Percentiles rank a stretch among this genome's conserved stretches.
These are phyloP conservation scores for Schizaphis graminum DNA, from an alignment of 2,888 invertebrate genomes.

Conservation along the genomic window DNA sequence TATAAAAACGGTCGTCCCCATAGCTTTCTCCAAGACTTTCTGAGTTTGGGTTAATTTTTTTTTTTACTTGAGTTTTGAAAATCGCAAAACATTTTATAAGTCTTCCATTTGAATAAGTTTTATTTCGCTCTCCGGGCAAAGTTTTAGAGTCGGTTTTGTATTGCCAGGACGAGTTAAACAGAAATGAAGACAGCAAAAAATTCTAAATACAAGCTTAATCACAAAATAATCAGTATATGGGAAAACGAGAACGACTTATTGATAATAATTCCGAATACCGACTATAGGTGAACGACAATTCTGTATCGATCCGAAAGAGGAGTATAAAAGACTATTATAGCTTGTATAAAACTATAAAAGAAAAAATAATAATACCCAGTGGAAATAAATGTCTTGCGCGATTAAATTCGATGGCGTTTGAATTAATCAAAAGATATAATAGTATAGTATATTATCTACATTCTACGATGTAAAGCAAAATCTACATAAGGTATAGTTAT, in stretches of 20 bases:
- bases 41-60: conserved; percentile 4
- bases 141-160: conserved; percentile 7
- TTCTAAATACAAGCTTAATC: background rate
- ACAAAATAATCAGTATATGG: conserved; percentile 19
- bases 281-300: background rate
- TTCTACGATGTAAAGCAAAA: background rate
- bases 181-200: background rate
- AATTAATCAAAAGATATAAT: background rate
- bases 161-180: background rate
- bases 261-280: background rate
- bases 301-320: background rate
- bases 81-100: background rate
- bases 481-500: background rate
- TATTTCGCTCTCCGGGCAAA: background rate
- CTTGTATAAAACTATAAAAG: background rate
- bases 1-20: background rate
- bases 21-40: background rate
- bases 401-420: background rate
- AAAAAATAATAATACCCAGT: background rate
- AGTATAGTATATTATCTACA: background rate
- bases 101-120: background rate
- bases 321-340: background rate
- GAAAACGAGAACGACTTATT: background rate
- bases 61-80: background rate
- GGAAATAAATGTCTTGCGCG: background rate